Conservation (phyloP, 2,113 vertebrate species). For the Ophthalmolycus amberensis region DNA sequence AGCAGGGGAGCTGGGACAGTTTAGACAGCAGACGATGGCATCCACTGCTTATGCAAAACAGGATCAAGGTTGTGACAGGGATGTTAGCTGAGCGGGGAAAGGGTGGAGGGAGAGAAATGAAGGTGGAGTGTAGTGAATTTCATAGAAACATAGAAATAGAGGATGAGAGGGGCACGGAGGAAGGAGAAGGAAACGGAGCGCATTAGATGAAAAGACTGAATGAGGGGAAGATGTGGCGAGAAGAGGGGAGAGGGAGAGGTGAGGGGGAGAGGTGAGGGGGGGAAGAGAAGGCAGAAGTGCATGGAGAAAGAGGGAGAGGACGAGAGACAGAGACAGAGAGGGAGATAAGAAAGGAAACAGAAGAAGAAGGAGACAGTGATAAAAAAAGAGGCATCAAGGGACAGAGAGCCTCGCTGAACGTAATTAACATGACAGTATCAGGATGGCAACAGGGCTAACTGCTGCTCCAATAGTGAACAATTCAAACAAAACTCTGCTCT, state of each 20-base stretch:
- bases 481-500: constrained; percentile 38
- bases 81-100: constrained; percentile 13
- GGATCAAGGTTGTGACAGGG: constrained; percentile 56
- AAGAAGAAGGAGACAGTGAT: constrained; percentile 9
- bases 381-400: constrained; percentile 43
- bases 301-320: background rate
- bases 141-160: background rate
- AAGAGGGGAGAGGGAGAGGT: background rate
- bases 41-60: constrained; percentile 54
- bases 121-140: background rate
- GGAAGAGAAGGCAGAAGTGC: background rate
- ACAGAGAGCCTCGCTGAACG: constrained; percentile 48
- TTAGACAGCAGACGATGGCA: constrained; percentile 47
- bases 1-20: constrained; percentile 36
- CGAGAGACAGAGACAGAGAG: constrained; percentile 9
- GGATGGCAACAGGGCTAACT: constrained; percentile 52
- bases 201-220: constrained; percentile 3
- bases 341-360: constrained; percentile 18
- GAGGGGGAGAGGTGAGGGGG: background rate
- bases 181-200: background rate
- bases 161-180: background rate
- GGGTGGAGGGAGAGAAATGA: background rate
- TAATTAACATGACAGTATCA: constrained; percentile 68
- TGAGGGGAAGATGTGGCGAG: background rate
- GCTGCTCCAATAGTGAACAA: constrained; percentile 60